These are phyloP conservation scores for Drosophila fulvimacula DNA, from an alignment of 2,888 invertebrate genomes.

Conservation along the genomic window DNA sequence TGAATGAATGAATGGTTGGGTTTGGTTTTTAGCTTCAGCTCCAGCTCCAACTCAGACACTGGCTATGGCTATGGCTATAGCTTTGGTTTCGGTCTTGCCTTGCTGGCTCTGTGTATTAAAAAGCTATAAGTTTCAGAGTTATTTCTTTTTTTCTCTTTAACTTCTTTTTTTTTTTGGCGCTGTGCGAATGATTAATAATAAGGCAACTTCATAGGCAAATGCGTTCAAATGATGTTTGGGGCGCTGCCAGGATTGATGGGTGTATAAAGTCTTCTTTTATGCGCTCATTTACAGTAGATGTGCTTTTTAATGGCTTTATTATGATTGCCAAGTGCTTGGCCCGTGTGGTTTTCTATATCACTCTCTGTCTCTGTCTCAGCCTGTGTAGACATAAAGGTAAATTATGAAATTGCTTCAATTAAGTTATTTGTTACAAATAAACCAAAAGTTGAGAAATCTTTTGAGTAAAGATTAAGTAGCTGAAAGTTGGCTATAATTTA, in stretches of 20 bases:
- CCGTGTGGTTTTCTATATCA: constrained; percentile 46
- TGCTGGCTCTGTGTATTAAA: constrained; percentile 62
- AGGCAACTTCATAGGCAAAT: constrained; percentile 65
- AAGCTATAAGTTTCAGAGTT: constrained; percentile 72
- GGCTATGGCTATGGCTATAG: constrained; percentile 2
- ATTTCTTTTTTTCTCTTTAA: constrained; percentile 32
- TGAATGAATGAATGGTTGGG: constrained; percentile 48
- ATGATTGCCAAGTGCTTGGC: constrained; percentile 49
- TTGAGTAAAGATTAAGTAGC: neutral
- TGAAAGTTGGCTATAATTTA: neutral
- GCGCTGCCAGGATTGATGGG: constrained; percentile 73
- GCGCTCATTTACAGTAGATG: constrained; percentile 71
- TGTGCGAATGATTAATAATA: constrained; percentile 71
- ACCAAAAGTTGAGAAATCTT: constrained; percentile 24
- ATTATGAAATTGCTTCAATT: constrained; percentile 49
- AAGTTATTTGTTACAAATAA: constrained; percentile 57
- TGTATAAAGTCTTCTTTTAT: constrained; percentile 80
- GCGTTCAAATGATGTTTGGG: constrained; percentile 66
- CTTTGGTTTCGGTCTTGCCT: constrained; percentile 12
- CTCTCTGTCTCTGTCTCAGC: neutral
- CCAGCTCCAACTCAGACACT: neutral
- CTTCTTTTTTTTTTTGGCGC: constrained; percentile 33
- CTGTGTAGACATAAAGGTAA: constrained; percentile 1
- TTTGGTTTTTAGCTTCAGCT: constrained; percentile 24
- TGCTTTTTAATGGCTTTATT: constrained; percentile 73